phyloP scores from a whole-genome alignment of 2,113 vertebrate genomes.

The Scartelaos histophorus region DNA sequence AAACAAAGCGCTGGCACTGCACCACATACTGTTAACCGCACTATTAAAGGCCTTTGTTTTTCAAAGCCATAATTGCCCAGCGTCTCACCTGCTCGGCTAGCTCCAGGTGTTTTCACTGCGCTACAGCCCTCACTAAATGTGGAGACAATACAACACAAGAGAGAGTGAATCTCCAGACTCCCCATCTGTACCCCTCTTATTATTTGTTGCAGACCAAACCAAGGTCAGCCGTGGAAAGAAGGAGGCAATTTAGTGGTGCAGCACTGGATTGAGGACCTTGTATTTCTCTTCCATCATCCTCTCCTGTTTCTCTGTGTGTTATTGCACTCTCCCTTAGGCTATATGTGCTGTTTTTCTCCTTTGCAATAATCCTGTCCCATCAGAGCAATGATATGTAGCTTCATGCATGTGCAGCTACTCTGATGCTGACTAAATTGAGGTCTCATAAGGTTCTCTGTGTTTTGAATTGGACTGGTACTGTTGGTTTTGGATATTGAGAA shows the following conservation, averaged over 20 bases:
- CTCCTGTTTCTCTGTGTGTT: slow-evolving; percentile 24
- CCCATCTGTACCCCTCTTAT: slow-evolving; percentile 44
- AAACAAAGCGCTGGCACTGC: neutral
- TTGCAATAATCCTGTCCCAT: slow-evolving; percentile 22
- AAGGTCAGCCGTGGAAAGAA: slow-evolving; percentile 50
- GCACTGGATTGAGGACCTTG: slow-evolving; percentile 56
- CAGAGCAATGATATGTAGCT: slow-evolving; percentile 28
- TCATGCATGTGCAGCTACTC: slow-evolving; percentile 4
- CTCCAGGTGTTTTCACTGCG: slow-evolving; percentile 14
- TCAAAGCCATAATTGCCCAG: neutral
- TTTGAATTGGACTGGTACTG: slow-evolving; percentile 19
- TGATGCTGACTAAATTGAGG: slow-evolving; percentile 37
- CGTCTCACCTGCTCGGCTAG: neutral
- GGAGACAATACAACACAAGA: slow-evolving; percentile 18
- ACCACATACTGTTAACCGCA: neutral
- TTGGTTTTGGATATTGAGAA: slow-evolving; percentile 15
- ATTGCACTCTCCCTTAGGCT: slow-evolving; percentile 3
- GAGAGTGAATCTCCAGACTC: slow-evolving; percentile 13
- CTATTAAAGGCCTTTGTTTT: neutral
- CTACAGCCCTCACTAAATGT: slow-evolving; percentile 31
- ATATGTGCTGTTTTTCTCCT: slow-evolving; percentile 15
- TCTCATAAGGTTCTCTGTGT: slow-evolving; percentile 4
- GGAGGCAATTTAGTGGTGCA: slow-evolving; percentile 55
- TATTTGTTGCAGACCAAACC: slow-evolving; percentile 55
- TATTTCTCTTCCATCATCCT: slow-evolving; percentile 39